phyloP scores from a whole-genome alignment of 2,113 vertebrate species.

The Meriones unguiculatus region DNA sequence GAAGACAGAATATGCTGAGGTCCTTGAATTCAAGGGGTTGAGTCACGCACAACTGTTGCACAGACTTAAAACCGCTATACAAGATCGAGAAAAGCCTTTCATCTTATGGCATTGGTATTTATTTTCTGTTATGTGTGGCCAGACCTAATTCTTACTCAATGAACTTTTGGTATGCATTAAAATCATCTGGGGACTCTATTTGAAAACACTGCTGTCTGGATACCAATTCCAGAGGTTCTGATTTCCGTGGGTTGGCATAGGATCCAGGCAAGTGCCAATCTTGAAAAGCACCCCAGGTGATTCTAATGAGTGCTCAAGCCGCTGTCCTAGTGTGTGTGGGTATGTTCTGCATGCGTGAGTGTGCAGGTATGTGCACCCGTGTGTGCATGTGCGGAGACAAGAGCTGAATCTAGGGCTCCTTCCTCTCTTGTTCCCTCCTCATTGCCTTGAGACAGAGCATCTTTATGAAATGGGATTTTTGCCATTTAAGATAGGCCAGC shows the following conservation, averaged over 20 bases:
- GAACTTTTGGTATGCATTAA: neutral
- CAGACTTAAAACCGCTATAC: neutral
- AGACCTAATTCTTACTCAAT: constrained; percentile 4
- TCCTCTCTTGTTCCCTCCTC: neutral
- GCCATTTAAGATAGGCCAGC: neutral
- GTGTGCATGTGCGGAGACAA: neutral
- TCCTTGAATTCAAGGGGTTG: neutral
- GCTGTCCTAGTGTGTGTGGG: neutral
- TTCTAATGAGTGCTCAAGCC: neutral
- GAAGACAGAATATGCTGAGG: neutral
- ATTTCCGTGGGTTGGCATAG: neutral
- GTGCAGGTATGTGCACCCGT: neutral
- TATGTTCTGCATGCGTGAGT: neutral
- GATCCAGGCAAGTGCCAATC: neutral
- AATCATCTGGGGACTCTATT: neutral
- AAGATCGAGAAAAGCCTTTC: neutral
- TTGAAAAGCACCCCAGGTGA: neutral
- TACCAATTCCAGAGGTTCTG: neutral
- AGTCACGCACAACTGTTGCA: neutral
- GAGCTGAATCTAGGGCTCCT: neutral
- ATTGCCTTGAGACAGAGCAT: neutral
- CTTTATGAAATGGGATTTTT: neutral
- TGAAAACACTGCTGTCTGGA: neutral
- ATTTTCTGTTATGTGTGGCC: neutral
- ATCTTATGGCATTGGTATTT: neutral